Base-by-base conservation (phyloP, 2,113 vertebrate species). In the Grammatotria lemairii region DNA sequence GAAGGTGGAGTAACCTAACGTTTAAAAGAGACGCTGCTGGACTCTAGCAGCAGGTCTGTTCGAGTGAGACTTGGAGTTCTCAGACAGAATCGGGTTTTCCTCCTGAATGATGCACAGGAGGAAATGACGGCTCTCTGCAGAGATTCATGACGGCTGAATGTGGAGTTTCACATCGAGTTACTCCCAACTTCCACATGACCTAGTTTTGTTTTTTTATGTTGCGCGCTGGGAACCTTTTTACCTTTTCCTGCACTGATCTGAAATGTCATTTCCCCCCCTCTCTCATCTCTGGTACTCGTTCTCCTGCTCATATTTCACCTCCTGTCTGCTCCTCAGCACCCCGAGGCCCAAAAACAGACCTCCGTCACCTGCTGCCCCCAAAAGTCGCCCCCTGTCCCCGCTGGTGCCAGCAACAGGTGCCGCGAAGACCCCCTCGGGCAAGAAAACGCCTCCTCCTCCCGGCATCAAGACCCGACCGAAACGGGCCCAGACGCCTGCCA, bases 301-400 rank as follows among this genome's bases (percentile, higher is more conserved):
- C 53, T 63, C 31, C 38, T 55, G 28, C 47, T 65, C 70, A 19
- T 58, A 3, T 85, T 79, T 84, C 49, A 82, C 53, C 38, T 45
- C 6, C 21, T 33, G 57, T 85, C 26, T 78, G 26, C 35, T 45
- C 68, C 51, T 79, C 70, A 95, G 94, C 92, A 97, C 97, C 84
- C 95, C 96, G 0, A 96, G 96, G 80, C 92, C 94, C 85, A 98
- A 96, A 95, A 97, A 97, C 87, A 96, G 97, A 88, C 97, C 97
- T 19, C 95, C 97, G 0, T 98, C 98, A 1, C 97, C 98, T 1
- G 97, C 96, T 1, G 93, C 96, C 7, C 95, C 97, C 53, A 97
- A 96, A 89, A 96, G 95, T 54, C 96, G 97, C 14, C 97, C 97
- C 0, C 92, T 97, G 0, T 98, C 98, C 13, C 97, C 98, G 11